Base-by-base conservation (phyloP, 30 jellyfish, hydroid and myxozoan species). In the Aurelia sp. region DNA sequence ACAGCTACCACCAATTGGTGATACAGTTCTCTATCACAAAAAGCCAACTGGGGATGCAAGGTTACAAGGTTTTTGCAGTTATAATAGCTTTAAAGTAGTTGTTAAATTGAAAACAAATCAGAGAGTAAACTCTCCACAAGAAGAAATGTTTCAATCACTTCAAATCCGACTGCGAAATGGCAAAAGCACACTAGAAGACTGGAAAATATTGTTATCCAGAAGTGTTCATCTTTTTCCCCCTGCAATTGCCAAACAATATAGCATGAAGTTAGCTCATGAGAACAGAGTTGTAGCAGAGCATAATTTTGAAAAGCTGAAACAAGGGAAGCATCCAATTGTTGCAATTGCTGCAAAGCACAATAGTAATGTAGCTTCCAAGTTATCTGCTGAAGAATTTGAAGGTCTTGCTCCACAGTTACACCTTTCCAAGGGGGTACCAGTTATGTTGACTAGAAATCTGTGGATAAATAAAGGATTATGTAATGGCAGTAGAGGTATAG, bases 1-100 rank as follows among this genome's bases (percentile, higher is more conserved):
- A 31, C 93, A 84, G 59, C 79, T 84, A 5, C 88, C 93, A 35
- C 87, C 93, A 13, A 75, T 84, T n/a, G 73, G 71, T 52, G 93
- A 84, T 78, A 55, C 59, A 55, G 66, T 70, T 6, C 68, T 84
- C 9, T 84, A 70, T 53, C 22, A 30, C 16, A 15, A 21, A 23
- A 37, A n/a, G 73, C 93, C 47, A 35, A 35, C 93, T 21, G 33
- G 35, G 18, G 79, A 37, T 23, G 71, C 57, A 40, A 53, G 73
- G 19, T 21, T 40, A 57, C 55, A 84, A 76, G 93, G 93, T 58
- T 51, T n/a, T 48, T 66, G 30, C 41, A 59, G 63, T 40, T 77
- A 20, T 48, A 41, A 41, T 41, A 4, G 52, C 13, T 41, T 41
- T 7, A 41, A 41, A 8, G 13, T 41, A 4, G 52, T 41, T 41